Evolutionary conservation across 1,140 invertebrate genomes (phyloP).

Genomic region (Calliopsis andreniformis): DNA sequence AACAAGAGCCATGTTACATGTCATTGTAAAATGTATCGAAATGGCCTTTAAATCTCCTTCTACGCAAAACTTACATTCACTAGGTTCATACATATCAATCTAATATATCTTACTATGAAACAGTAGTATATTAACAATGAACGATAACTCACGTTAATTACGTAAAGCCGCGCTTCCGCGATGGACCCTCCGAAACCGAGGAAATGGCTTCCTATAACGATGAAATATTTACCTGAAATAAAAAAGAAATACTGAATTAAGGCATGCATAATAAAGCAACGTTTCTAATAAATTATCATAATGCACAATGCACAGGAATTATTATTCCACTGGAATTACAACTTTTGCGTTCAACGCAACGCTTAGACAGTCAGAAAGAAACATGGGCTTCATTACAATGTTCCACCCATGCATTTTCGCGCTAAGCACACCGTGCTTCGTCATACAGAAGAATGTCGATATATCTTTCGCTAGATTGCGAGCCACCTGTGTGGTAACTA

Average conservation of each 20-base stretch:
- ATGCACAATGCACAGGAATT: conserved; percentile 5
- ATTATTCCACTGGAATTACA: not conserved
- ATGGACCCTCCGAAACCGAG: not conserved
- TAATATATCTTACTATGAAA: too few species aligned
- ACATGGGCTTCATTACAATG: conserved; percentile 35
- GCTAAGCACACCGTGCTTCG: not conserved
- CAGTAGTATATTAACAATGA: not conserved
- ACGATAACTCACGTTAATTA: not conserved
- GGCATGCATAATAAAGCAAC: not conserved
- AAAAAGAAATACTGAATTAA: not conserved
- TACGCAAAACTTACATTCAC: too few species aligned
- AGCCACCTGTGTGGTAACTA: conserved; percentile 2
- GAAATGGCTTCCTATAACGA: not conserved
- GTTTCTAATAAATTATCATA: conserved; percentile 22
- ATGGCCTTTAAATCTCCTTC: too few species aligned
- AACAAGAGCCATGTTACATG: too few species aligned
- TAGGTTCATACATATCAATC: too few species aligned
- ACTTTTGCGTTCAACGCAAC: conserved; percentile 6
- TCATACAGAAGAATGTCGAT: conserved; percentile 16
- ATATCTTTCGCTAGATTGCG: conserved; percentile 24
- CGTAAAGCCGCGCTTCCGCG: not conserved
- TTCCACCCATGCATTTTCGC: conserved; percentile 23
- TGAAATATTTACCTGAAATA: conserved; percentile 1
- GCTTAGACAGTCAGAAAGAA: conserved; percentile 36
- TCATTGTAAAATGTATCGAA: too few species aligned